A percentile compares a stretch with the other conserved stretches of the same genome.
Evolutionary conservation across 1,140 invertebrate species (phyloP).

Genomic region (Heliconius eleuchia): DNA sequence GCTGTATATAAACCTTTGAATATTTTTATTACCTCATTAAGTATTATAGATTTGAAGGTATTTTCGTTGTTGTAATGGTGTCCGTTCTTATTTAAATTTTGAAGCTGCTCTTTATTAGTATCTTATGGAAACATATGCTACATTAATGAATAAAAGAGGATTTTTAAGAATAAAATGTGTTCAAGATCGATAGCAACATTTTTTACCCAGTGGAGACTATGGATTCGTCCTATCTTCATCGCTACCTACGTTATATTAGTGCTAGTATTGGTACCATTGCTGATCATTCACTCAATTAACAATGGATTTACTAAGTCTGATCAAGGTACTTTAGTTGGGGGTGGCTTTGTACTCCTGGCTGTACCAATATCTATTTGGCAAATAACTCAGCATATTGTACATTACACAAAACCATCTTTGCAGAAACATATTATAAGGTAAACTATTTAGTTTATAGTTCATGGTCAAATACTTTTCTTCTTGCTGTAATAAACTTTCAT

Average conservation of each 20-base stretch:
- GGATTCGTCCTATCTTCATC: slow-evolving; percentile 93
- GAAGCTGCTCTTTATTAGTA: slow-evolving; percentile 1
- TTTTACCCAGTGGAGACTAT: slow-evolving; percentile 90
- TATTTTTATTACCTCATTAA: slow-evolving; percentile 11
- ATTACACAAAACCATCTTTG: slow-evolving; percentile 95
- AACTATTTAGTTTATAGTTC: slow-evolving; percentile 23
- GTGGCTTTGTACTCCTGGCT: slow-evolving; percentile 94
- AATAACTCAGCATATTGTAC: slow-evolving; percentile 95
- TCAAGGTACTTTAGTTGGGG: slow-evolving; percentile 91
- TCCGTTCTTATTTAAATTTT: neutral
- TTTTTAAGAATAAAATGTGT: slow-evolving; percentile 59
- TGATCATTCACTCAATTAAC: slow-evolving; percentile 86
- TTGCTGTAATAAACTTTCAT: neutral
- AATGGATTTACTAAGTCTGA: slow-evolving; percentile 88
- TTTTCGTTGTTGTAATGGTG: neutral
- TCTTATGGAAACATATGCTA: slow-evolving; percentile 22
- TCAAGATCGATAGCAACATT: slow-evolving; percentile 62
- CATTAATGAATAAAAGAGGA: slow-evolving; percentile 20
- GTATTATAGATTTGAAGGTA: neutral
- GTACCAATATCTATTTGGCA: slow-evolving; percentile 96
- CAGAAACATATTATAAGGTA: slow-evolving; percentile 97
- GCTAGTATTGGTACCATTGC: slow-evolving; percentile 90
- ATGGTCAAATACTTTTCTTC: neutral
- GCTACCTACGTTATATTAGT: slow-evolving; percentile 90
- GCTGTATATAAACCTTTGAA: neutral